Percentiles rank a stretch among this genome's conserved stretches.
Conservation (phyloP, 2,113 vertebrate species). For the Mionectes macconnelli region DNA sequence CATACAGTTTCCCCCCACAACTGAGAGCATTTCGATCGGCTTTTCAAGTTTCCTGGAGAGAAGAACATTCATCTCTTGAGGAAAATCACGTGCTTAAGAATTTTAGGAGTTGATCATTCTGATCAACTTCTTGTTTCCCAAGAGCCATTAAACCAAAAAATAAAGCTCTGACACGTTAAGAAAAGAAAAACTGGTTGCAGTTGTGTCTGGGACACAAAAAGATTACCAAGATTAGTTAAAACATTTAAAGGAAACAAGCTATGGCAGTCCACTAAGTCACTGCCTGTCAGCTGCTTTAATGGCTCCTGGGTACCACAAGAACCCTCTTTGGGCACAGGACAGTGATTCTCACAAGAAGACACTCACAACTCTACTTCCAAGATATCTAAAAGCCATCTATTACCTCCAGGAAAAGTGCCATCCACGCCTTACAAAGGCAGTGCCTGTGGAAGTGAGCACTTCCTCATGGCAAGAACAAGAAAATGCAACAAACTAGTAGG, state of each 20-base stretch:
- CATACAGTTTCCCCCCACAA: rapidly evolving
- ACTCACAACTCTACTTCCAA: background rate
- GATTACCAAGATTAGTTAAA: background rate
- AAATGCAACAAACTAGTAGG: background rate
- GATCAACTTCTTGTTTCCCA: background rate
- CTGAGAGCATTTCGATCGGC: background rate
- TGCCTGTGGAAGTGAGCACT: background rate
- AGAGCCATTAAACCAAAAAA: background rate
- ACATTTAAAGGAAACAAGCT: background rate
- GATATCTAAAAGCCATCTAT: background rate
- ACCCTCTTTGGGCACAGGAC: background rate
- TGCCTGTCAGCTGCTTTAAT: background rate
- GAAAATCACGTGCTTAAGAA: background rate
- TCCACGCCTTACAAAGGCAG: background rate
- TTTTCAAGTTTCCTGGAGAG: background rate
- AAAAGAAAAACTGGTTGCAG: background rate
- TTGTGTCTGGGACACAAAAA: background rate
- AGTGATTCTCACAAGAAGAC: background rate
- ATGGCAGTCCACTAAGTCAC: background rate
- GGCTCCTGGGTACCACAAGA: background rate
- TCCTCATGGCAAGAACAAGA: background rate
- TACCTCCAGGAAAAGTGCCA: background rate
- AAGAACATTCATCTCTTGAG: background rate
- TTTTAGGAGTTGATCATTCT: background rate
- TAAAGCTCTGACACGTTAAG: background rate